A percentile compares a stretch with the other conserved stretches of the same genome.
Evolutionary conservation across 2,888 invertebrate species (phyloP).

Genomic region (Bruchidius siliquastri): DNA sequence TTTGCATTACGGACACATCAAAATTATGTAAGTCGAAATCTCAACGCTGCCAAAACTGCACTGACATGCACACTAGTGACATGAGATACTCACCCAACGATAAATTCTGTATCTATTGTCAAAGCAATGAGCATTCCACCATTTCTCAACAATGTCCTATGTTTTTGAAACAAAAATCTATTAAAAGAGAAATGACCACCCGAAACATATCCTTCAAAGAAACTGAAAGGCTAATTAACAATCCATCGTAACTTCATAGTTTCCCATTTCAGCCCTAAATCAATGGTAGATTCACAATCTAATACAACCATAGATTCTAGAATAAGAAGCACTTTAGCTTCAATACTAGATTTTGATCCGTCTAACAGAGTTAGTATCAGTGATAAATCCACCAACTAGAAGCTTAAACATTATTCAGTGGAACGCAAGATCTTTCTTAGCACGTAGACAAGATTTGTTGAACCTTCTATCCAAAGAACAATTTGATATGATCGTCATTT

Average conservation of each 20-base stretch:
- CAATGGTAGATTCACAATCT: no score
- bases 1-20: slow-evolving; percentile 3
- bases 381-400: no score
- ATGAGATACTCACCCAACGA: background rate
- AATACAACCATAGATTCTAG: no score
- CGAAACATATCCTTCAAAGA: background rate
- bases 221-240: background rate
- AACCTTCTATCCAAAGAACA: background rate
- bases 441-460: background rate
- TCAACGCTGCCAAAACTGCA: slow-evolving; percentile 3
- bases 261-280: no score
- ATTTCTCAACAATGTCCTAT: background rate
- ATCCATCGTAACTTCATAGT: background rate
- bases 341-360: no score
- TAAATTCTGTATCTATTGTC: background rate
- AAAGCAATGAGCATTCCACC: background rate
- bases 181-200: background rate
- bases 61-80: background rate
- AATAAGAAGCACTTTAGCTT: no score
- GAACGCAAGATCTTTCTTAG: no score
- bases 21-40: slow-evolving; percentile 1
- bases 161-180: background rate
- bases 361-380: no score
- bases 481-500: background rate
- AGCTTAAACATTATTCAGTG: no score